These are phyloP conservation scores for Hyles vespertilio DNA, from an alignment of 1,140 invertebrate species.

Conservation along the genomic window DNA sequence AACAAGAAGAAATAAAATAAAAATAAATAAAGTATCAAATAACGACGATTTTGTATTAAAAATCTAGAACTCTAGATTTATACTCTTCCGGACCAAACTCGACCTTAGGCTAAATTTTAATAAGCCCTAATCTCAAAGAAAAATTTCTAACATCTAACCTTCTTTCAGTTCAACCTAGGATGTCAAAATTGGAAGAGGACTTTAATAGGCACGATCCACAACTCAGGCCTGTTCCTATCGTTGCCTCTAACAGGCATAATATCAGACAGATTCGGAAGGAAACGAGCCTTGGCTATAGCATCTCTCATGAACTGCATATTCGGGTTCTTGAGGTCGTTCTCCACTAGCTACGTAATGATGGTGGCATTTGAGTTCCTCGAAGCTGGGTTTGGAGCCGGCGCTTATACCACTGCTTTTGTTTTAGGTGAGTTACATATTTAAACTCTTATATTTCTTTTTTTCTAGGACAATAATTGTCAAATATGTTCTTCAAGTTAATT, in stretches of 20 bases:
- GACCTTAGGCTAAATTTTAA: no score
- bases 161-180: constrained; percentile 59
- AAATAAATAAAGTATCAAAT: no score
- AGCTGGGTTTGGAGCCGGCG: constrained; percentile 77
- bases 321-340: constrained; percentile 80
- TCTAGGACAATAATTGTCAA: no score
- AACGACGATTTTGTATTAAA: no score
- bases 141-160: no score
- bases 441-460: not conserved
- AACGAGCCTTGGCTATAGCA: constrained; percentile 77
- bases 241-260: constrained; percentile 81
- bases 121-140: no score
- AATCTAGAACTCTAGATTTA: no score
- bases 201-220: constrained; percentile 82
- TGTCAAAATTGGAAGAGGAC: constrained; percentile 81
- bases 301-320: constrained; percentile 77
- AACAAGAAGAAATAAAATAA: no score
- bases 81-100: no score
- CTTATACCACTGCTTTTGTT: constrained; percentile 79
- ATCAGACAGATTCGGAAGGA: constrained; percentile 80
- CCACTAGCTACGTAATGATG: constrained; percentile 80
- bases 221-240: constrained; percentile 82
- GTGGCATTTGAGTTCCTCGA: constrained; percentile 81
- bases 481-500: no score
- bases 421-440: constrained; percentile 63